These are phyloP conservation scores for Orthonyx spaldingii DNA, from an alignment of 2,113 vertebrate species.

Conservation along the genomic window DNA sequence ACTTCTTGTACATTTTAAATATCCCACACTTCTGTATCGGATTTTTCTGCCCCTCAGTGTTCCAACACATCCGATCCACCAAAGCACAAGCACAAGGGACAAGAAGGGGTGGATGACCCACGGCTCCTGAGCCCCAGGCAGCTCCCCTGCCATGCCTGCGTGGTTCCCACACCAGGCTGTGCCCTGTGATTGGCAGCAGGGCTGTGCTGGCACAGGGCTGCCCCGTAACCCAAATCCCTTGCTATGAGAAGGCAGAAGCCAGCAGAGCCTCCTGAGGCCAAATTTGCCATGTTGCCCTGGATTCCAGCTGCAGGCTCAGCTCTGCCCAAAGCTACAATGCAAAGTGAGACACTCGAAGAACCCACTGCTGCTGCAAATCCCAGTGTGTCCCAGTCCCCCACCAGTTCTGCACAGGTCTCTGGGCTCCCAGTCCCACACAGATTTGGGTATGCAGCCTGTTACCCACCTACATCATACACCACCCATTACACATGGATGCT, in stretches of 20 bases:
- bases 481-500: background rate
- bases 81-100: background rate
- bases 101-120: background rate
- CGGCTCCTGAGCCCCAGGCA: rapidly evolving
- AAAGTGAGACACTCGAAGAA: background rate
- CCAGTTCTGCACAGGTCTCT: background rate
- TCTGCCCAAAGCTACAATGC: background rate
- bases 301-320: background rate
- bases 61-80: background rate
- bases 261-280: background rate
- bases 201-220: background rate
- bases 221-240: background rate
- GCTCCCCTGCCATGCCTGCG: rapidly evolving
- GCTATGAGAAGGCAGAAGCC: background rate
- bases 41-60: background rate
- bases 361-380: background rate
- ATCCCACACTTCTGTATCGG: background rate
- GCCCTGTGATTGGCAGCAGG: background rate
- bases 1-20: background rate
- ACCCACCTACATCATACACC: background rate
- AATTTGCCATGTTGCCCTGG: background rate
- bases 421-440: background rate
- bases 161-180: rapidly evolving
- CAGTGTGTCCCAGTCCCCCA: background rate
- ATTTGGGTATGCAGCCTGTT: background rate